These are phyloP conservation scores for Oegoconia quadripuncta DNA, from an alignment of 2,888 invertebrate genomes.

Conservation along the genomic window DNA sequence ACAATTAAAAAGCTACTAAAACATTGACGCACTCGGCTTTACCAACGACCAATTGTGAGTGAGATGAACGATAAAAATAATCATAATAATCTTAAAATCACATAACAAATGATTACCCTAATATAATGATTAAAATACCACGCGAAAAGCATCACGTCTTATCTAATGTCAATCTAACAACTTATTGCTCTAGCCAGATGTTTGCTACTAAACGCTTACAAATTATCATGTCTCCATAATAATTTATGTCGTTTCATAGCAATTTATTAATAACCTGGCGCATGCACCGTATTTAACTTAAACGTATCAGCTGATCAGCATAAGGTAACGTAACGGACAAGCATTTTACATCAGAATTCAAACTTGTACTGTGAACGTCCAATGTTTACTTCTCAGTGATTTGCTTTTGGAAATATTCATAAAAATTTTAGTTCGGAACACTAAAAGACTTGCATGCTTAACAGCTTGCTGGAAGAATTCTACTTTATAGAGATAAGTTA, in stretches of 20 bases:
- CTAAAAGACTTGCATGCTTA: too few relatives aligned
- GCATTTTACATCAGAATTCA: not conserved
- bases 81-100: too few relatives aligned
- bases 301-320: not conserved
- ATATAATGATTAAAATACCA: conserved; percentile 6
- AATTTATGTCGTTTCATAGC: conserved; percentile 26
- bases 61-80: too few relatives aligned
- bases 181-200: conserved; percentile 14
- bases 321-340: not conserved
- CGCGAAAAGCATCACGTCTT: not conserved
- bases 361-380: not conserved
- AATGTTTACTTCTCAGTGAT: too few relatives aligned
- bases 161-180: conserved; percentile 19
- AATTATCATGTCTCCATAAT: conserved; percentile 26
- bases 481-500: too few relatives aligned
- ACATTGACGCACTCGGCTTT: too few relatives aligned
- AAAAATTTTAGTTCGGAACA: too few relatives aligned
- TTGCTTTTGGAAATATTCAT: too few relatives aligned
- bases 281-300: conserved; percentile 1
- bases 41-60: too few relatives aligned
- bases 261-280: conserved; percentile 29
- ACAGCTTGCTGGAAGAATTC: too few relatives aligned
- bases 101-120: not conserved
- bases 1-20: too few relatives aligned
- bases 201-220: conserved; percentile 19